These are phyloP conservation scores for Drosophila phalerata DNA, from an alignment of 2,888 invertebrate species.

Conservation along the genomic window DNA sequence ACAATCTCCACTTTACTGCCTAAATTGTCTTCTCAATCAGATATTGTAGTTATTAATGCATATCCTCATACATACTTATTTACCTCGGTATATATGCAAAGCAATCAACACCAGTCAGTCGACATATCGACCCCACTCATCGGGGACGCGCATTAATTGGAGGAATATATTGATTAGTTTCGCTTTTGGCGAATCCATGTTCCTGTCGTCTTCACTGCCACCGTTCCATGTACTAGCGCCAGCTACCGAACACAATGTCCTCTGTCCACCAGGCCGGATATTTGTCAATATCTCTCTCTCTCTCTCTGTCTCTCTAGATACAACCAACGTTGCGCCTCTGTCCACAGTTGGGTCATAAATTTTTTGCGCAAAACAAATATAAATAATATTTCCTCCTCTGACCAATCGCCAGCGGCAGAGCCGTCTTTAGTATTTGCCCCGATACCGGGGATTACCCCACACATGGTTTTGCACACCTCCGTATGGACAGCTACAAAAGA, in stretches of 20 bases:
- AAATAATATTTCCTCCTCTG: slow-evolving; percentile 54
- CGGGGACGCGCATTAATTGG: slow-evolving; percentile 60
- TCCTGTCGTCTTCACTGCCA: slow-evolving; percentile 83
- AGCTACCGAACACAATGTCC: slow-evolving; percentile 75
- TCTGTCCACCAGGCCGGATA: slow-evolving; percentile 57
- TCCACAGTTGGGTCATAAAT: slow-evolving; percentile 64
- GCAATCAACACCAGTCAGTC: slow-evolving; percentile 70
- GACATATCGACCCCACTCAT: slow-evolving; percentile 46
- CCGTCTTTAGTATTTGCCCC: slow-evolving; percentile 17
- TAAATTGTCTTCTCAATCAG: slow-evolving; percentile 25
- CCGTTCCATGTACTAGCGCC: slow-evolving; percentile 83
- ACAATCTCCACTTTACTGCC: slow-evolving; percentile 9
- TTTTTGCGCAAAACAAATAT: slow-evolving; percentile 59
- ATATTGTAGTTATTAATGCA: slow-evolving; percentile 48
- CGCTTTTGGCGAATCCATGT: slow-evolving; percentile 78
- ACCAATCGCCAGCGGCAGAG: slow-evolving; percentile 65
- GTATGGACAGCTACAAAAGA: slow-evolving; percentile 58
- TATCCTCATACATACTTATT: not conserved
- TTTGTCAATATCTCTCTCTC: slow-evolving; percentile 77
- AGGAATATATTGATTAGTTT: slow-evolving; percentile 78
- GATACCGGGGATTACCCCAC: slow-evolving; percentile 60
- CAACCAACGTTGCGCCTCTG: slow-evolving; percentile 28
- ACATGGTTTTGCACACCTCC: slow-evolving; percentile 72
- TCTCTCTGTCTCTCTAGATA: slow-evolving; percentile 7
- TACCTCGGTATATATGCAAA: slow-evolving; percentile 46